Evolutionary conservation across 2,113 vertebrate species (phyloP).

Genomic region (Tichodroma muraria): DNA sequence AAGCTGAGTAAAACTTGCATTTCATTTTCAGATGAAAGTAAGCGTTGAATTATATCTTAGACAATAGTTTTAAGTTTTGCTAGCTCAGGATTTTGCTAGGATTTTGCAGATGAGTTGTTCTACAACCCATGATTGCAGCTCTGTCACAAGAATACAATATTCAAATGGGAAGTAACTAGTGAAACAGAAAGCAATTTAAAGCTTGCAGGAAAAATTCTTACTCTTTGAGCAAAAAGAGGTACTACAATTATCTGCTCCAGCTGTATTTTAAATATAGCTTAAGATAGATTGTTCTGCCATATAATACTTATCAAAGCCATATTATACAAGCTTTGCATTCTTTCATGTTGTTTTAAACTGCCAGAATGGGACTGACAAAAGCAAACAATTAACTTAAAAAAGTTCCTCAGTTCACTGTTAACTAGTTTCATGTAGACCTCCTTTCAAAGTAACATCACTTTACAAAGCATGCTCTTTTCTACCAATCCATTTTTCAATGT

Average conservation of each 20-base stretch:
- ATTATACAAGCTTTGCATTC: background rate
- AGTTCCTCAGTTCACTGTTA: background rate
- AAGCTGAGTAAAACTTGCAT: background rate
- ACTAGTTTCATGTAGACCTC: background rate
- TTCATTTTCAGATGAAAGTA: background rate
- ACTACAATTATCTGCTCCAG: background rate
- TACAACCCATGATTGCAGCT: background rate
- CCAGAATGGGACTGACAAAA: background rate
- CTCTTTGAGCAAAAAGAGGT: background rate
- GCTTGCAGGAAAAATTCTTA: background rate
- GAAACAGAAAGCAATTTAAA: background rate
- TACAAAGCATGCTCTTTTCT: background rate
- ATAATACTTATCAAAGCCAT: background rate
- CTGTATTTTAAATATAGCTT: background rate
- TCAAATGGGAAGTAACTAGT: background rate
- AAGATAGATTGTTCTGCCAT: background rate
- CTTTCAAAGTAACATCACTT: background rate
- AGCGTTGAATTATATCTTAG: background rate
- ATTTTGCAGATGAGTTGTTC: constrained; percentile 27
- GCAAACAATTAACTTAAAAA: background rate
- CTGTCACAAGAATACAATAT: background rate
- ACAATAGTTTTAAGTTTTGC: constrained; percentile 8
- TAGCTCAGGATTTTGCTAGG: constrained; percentile 31
- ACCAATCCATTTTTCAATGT: background rate
- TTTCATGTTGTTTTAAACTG: background rate